Evolutionary conservation across 2,113 vertebrate species (phyloP).

Genomic region (Todiramphus chloris): DNA sequence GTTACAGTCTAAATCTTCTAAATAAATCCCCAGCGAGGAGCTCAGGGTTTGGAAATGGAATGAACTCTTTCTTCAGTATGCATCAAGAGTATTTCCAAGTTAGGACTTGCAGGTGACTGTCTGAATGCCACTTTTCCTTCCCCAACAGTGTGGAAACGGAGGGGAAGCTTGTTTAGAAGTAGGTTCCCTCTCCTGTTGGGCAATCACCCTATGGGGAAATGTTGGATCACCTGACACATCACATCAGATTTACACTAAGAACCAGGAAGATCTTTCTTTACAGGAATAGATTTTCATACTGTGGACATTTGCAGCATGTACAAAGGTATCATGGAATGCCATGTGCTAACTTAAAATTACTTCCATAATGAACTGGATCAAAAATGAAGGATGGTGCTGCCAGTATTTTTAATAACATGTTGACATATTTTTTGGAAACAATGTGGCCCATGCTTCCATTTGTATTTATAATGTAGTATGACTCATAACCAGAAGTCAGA

Average conservation of each 20-base stretch:
- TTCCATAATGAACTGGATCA: neutral
- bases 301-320: neutral
- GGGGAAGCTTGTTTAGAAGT: neutral
- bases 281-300: neutral
- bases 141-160: neutral
- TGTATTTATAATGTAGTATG: slow-evolving; percentile 45
- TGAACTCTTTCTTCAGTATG: neutral
- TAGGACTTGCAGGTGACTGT: neutral
- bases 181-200: neutral
- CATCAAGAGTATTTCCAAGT: neutral
- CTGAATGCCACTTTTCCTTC: neutral
- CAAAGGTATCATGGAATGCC: neutral
- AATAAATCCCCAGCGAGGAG: neutral
- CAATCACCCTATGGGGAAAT: neutral
- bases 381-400: neutral
- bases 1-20: neutral
- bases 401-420: neutral
- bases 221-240: neutral
- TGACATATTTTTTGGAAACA: neutral
- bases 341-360: neutral
- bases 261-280: neutral
- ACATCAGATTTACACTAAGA: neutral
- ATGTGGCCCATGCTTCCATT: neutral
- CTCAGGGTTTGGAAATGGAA: neutral
- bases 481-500: slow-evolving; percentile 44